Evolutionary conservation across 2,888 invertebrate genomes (phyloP).

Genomic region (Plutella xylostella): DNA sequence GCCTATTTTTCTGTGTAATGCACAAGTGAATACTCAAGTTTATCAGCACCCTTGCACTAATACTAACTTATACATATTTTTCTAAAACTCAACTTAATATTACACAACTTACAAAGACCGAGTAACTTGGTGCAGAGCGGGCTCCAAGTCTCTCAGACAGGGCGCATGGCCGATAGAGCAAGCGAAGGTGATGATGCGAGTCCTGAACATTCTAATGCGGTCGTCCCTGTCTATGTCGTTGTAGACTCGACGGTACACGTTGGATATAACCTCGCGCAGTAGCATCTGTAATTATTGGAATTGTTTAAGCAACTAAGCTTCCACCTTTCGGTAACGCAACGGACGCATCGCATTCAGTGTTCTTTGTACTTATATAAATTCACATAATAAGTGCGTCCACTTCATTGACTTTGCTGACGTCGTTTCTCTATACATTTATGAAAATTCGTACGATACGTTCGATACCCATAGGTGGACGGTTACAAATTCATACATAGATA

Average conservation of each 20-base stretch:
- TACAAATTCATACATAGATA: too few relatives aligned
- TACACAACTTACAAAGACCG: background rate
- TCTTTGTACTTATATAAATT: too few relatives aligned
- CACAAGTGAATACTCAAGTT: background rate
- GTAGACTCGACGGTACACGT: conserved; percentile 32
- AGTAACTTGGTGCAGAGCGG: background rate
- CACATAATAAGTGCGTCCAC: too few relatives aligned
- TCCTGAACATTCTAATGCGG: conserved; percentile 33
- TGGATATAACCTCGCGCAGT: conserved; percentile 34
- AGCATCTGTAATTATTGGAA: conserved; percentile 43
- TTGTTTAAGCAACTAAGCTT: too few relatives aligned
- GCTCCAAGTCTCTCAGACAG: conserved; percentile 29
- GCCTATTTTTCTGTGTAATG: background rate
- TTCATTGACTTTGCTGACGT: too few relatives aligned
- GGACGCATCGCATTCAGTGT: too few relatives aligned
- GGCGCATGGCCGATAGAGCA: conserved; percentile 33
- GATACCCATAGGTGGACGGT: too few relatives aligned
- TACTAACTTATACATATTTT: too few relatives aligned
- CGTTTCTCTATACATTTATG: too few relatives aligned
- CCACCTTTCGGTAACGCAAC: too few relatives aligned
- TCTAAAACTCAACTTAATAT: too few relatives aligned
- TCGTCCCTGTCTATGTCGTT: conserved; percentile 28
- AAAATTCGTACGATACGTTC: too few relatives aligned
- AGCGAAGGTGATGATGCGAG: conserved; percentile 38
- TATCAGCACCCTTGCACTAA: background rate